phyloP scores from a whole-genome alignment of 2,888 invertebrate species.

The Willowsia nigromaculata region DNA sequence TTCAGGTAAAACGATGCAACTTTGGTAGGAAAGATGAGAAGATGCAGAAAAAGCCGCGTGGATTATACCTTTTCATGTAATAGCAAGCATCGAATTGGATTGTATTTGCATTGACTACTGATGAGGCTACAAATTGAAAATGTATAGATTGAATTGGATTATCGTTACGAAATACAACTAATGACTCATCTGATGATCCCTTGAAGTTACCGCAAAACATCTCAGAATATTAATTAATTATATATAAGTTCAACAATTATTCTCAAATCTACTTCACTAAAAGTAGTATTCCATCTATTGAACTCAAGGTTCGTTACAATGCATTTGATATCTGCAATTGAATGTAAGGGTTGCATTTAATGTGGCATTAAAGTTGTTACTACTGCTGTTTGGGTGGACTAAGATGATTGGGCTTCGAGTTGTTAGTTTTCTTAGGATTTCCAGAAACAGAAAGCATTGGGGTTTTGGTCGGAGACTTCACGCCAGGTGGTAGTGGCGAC shows the following conservation, averaged over 20 bases:
- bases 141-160: no score
- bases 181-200: no score
- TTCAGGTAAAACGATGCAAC: no score
- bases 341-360: background rate
- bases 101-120: background rate
- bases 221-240: no score
- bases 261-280: background rate
- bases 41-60: background rate
- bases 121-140: background rate
- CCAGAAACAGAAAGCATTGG: background rate
- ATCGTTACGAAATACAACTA: no score
- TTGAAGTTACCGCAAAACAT: no score
- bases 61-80: background rate
- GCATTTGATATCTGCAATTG: background rate
- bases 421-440: background rate
- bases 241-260: no score
- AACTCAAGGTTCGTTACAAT: no score
- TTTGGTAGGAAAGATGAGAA: no score
- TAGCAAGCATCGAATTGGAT: background rate
- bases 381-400: constrained; percentile 55
- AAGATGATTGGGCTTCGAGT: constrained; percentile 34
- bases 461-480: constrained; percentile 70
- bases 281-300: background rate
- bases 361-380: background rate
- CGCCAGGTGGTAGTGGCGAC: constrained; percentile 59